phyloP scores from a whole-genome alignment of 2,888 invertebrate species.

The Ypsolopha scabrella region DNA sequence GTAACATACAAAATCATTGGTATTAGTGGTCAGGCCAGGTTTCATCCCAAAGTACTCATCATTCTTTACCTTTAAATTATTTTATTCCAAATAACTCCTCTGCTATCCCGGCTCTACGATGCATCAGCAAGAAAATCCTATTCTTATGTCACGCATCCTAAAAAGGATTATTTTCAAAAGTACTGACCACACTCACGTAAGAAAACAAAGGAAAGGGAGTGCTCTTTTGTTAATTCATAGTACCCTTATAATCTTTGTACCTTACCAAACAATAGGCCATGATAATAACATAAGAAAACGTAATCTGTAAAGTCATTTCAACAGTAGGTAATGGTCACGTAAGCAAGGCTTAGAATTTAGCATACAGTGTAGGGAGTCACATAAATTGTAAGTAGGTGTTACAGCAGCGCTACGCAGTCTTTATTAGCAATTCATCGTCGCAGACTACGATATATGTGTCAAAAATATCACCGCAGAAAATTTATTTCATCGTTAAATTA shows the following conservation, averaged over 20 bases:
- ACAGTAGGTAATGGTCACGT: background rate
- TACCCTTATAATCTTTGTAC: conserved; percentile 3
- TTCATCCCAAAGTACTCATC: too few relatives aligned
- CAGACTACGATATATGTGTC: conserved; percentile 27
- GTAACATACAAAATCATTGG: too few relatives aligned
- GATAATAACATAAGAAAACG: conserved; percentile 1
- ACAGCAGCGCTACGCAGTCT: conserved; percentile 31
- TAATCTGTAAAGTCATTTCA: background rate
- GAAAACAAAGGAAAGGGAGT: conserved; percentile 32
- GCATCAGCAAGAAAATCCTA: conserved; percentile 46
- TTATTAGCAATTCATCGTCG: conserved; percentile 31
- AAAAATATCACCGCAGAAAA: conserved; percentile 26
- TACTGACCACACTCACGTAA: conserved; percentile 40
- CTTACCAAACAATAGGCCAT: background rate
- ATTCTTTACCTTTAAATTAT: too few relatives aligned
- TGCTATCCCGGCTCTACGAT: conserved; percentile 24
- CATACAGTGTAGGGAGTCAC: background rate
- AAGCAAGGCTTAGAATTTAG: background rate
- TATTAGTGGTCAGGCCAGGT: too few relatives aligned
- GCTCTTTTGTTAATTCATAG: conserved; percentile 2
- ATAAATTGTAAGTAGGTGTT: conserved; percentile 36
- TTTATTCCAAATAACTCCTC: too few relatives aligned
- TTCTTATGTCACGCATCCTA: conserved; percentile 46
- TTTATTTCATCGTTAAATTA: conserved; percentile 15
- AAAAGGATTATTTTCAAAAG: conserved; percentile 42